Conservation (phyloP, 1,140 invertebrate genomes). For the Drosophila sp. region DNA sequence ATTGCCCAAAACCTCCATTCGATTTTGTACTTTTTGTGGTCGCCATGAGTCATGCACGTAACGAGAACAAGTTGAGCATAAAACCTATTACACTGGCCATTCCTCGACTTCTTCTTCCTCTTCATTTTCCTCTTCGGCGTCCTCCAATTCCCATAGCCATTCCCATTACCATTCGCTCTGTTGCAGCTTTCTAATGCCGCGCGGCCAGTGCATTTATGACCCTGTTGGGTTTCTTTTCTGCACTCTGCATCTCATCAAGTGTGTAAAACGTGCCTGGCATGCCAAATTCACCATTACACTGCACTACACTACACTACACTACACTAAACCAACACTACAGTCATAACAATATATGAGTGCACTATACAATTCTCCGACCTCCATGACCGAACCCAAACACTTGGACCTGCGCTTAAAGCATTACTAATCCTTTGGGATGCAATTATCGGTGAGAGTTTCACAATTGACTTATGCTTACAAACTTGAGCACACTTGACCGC, state of each 20-base stretch:
- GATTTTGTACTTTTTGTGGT: slow-evolving; percentile 20
- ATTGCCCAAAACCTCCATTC: not conserved
- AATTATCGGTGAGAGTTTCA: slow-evolving; percentile 48
- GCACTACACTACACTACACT: slow-evolving; percentile 1
- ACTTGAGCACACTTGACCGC: slow-evolving; percentile 15
- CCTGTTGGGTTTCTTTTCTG: slow-evolving; percentile 50
- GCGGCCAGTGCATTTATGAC: slow-evolving; percentile 62
- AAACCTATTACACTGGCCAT: slow-evolving; percentile 50
- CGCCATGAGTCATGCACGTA: slow-evolving; percentile 48
- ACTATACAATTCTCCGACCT: not conserved
- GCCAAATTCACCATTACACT: slow-evolving; percentile 38
- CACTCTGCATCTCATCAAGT: slow-evolving; percentile 57
- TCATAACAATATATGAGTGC: slow-evolving; percentile 32
- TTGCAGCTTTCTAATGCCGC: slow-evolving; percentile 68
- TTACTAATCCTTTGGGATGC: slow-evolving; percentile 39
- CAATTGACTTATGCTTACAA: slow-evolving; percentile 41
- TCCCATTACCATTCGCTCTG: slow-evolving; percentile 33
- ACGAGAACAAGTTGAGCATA: slow-evolving; percentile 69
- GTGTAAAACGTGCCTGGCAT: slow-evolving; percentile 75
- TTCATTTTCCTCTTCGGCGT: not conserved
- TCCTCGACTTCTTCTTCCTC: not conserved
- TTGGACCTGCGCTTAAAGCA: slow-evolving; percentile 31
- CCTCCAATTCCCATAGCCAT: not conserved
- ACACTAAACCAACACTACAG: slow-evolving; percentile 20
- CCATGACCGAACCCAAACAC: slow-evolving; percentile 18